Percentiles rank a stretch among this genome's conserved stretches.
Evolutionary conservation across 1,140 invertebrate genomes (phyloP).

Genomic region (Dinoponera quadriceps): DNA sequence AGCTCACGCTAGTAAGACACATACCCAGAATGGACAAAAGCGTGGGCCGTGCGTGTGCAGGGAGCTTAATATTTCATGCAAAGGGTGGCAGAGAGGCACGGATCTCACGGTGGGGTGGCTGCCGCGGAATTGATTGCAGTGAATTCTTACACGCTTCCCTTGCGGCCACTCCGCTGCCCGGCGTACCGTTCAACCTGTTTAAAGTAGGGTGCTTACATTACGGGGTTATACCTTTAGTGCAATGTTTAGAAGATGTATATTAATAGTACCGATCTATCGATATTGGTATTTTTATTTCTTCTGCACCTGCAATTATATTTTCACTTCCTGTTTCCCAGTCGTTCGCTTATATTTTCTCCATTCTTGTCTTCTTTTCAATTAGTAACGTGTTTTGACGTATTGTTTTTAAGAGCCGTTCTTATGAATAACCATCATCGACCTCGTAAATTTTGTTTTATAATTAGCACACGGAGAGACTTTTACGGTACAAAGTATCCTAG

Average conservation of each 20-base stretch:
- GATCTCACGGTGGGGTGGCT: conserved; percentile 58
- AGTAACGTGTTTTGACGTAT: background rate
- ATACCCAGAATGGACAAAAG: conserved; percentile 41
- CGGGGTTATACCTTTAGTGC: background rate
- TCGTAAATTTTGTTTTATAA: too few species aligned
- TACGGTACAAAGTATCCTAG: too few species aligned
- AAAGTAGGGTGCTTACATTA: conserved; percentile 58
- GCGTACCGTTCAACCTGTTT: conserved; percentile 42
- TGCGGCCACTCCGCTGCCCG: background rate
- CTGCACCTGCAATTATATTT: background rate
- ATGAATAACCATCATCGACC: too few species aligned
- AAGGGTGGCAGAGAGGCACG: conserved; percentile 61
- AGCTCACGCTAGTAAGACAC: conserved; percentile 25
- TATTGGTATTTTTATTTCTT: background rate
- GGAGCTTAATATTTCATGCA: conserved; percentile 70
- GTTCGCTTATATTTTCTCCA: background rate
- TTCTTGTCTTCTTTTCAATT: background rate
- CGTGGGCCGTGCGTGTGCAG: background rate
- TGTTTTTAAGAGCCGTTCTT: too few species aligned
- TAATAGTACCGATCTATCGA: background rate
- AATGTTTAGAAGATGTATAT: background rate
- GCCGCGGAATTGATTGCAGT: conserved; percentile 65
- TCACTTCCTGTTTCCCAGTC: background rate
- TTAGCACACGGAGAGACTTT: too few species aligned
- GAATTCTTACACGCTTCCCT: conserved; percentile 65